Base-by-base conservation (phyloP, 2,888 invertebrate genomes). In the Catotricha subobsoleta region DNA sequence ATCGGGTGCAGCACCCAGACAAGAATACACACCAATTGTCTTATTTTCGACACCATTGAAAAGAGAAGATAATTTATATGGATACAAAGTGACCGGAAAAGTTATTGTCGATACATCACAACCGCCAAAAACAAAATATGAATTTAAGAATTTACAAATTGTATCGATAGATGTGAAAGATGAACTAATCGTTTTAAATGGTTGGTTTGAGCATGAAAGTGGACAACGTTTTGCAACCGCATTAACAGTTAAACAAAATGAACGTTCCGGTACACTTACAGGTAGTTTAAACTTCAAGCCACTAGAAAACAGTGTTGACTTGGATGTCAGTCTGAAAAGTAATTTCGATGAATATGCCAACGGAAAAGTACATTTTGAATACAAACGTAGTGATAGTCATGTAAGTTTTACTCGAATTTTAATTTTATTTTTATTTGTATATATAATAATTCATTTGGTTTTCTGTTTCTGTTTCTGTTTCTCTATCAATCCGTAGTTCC, bases 21-120 rank as follows among this genome's bases (percentile, higher is more conserved):
- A 58, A 20, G 62, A 71, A 10, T 81, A 75, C 56, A 75, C 68
- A 46, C 86, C 86, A 0, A 52, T 83, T 0, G 60, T 82, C 21
- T 75, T 78, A 50, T 76, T 74, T 55, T 68, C 69, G 48, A 52
- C 72, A 7, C 76, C 78, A 0, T 67, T 67, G 2, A 20, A 16
- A 10, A 33, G 33, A 23, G 31, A 31, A 10, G 25, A 39, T 39
- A 54, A 53, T 43, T 54, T 60, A 2, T 51, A 51, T 40, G 62
- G 62, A 1, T 58, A 59, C 27, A 51, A 47, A 2, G 55, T 54
- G 2, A 54, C 56, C 35, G 62, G 62, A 1, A 53, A 51, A n/a
- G 51, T 63, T 2, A 40, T 57, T 6, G 50, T 53, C 0, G 49
- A 54, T 27, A 48, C 52, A 39, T 46, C 41, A 1, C 47, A 44